Percentiles rank a stretch among this genome's conserved stretches.
Evolutionary conservation across 2,888 invertebrate genomes (phyloP).

Genomic region (Watsonalla cultraria): DNA sequence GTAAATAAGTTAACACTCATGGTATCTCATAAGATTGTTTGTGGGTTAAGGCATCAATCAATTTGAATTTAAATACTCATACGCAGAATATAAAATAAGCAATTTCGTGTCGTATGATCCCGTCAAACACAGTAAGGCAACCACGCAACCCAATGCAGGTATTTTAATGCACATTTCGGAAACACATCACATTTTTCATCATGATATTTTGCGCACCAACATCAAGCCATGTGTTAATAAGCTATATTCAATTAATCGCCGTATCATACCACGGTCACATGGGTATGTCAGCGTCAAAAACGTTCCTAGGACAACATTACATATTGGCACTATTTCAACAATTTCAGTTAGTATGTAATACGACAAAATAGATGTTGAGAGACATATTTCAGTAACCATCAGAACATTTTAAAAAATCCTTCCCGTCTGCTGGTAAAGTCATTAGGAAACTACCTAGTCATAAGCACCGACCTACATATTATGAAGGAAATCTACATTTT

Average conservation of each 20-base stretch:
- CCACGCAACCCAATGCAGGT: slow-evolving; percentile 16
- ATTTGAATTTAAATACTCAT: too few relatives aligned
- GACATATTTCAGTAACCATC: neutral
- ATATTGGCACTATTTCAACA: slow-evolving; percentile 42
- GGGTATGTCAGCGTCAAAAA: slow-evolving; percentile 9
- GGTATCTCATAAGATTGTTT: too few relatives aligned
- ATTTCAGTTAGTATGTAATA: slow-evolving; percentile 15
- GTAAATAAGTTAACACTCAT: too few relatives aligned
- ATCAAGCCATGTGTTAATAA: too few relatives aligned
- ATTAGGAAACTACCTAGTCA: neutral
- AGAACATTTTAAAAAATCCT: neutral
- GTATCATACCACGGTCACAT: slow-evolving; percentile 9
- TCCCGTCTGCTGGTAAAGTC: neutral
- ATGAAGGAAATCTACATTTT: too few relatives aligned
- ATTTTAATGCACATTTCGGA: slow-evolving; percentile 8
- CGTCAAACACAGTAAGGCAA: slow-evolving; percentile 23
- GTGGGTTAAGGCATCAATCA: too few relatives aligned
- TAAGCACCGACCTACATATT: neutral
- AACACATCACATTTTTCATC: neutral
- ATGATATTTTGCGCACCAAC: neutral
- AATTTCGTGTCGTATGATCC: slow-evolving; percentile 18
- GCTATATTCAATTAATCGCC: neutral
- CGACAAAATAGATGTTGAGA: neutral
- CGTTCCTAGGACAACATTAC: slow-evolving; percentile 13
- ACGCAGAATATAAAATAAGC: too few relatives aligned